Percentiles rank a stretch among this genome's conserved stretches.
Evolutionary conservation across 2,113 vertebrate genomes (phyloP).

Genomic region (Atlantisia rogersi): DNA sequence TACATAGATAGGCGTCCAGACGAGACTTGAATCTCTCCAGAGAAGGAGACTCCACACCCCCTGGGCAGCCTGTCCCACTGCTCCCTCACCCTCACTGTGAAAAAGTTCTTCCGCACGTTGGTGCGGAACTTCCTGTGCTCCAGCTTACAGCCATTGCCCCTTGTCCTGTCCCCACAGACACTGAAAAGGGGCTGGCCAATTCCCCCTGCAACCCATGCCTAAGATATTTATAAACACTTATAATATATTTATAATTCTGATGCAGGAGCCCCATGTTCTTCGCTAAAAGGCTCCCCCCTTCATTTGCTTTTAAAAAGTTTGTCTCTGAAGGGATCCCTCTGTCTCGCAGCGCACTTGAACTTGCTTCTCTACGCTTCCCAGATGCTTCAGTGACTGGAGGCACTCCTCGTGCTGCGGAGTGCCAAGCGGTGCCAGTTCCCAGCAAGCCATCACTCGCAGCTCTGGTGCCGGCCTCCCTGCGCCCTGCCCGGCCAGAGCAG

Average conservation of each 20-base stretch:
- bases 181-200: no score
- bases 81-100: no score
- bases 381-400: neutral
- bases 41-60: no score
- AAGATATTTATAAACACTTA: no score
- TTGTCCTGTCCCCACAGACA: no score
- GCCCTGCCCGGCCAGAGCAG: neutral
- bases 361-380: neutral
- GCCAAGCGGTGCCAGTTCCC: neutral
- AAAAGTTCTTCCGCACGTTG: no score
- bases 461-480: neutral
- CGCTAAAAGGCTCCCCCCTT: neutral
- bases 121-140: no score
- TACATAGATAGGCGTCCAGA: no score
- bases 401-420: neutral
- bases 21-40: no score
- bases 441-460: neutral
- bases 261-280: neutral
- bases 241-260: neutral
- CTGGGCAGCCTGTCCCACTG: no score
- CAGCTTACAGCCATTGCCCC: no score
- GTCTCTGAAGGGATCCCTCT: neutral
- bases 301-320: neutral
- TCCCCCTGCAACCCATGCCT: no score
- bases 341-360: neutral